A percentile compares a stretch with the other conserved stretches of the same genome.
Evolutionary conservation across 1,140 invertebrate species (phyloP).

Genomic region (Drosophila mauritiana): DNA sequence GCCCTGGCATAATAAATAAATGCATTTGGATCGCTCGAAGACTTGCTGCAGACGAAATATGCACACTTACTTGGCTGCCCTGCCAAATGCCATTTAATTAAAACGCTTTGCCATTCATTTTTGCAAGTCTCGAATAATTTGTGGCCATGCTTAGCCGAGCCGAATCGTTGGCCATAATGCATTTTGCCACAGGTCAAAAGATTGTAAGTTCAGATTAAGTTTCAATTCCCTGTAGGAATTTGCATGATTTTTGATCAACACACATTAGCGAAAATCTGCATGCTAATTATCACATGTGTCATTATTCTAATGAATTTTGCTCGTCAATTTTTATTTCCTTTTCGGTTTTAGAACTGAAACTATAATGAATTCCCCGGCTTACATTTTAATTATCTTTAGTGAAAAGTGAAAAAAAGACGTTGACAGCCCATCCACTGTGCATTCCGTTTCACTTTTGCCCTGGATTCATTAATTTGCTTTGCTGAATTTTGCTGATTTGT

Average conservation of each 20-base stretch:
- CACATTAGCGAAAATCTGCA: no score
- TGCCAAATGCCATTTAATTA: constrained; percentile 42
- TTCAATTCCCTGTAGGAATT: not conserved
- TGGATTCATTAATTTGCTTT: constrained; percentile 11
- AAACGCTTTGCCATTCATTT: constrained; percentile 38
- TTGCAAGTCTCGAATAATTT: constrained; percentile 26
- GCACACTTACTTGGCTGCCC: constrained; percentile 2
- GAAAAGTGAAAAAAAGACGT: not conserved
- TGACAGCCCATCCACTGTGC: not conserved
- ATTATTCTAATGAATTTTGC: not conserved
- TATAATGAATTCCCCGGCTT: not conserved
- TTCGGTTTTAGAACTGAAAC: no score
- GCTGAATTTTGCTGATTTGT: constrained; percentile 25
- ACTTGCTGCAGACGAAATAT: constrained; percentile 7
- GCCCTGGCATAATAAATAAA: constrained; percentile 61
- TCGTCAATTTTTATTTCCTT: no score
- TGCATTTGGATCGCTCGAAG: constrained; percentile 32
- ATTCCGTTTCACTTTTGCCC: not conserved
- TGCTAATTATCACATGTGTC: no score
- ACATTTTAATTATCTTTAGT: constrained; percentile 4
- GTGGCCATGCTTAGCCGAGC: constrained; percentile 38
- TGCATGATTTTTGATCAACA: not conserved
- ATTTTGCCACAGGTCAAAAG: constrained; percentile 11
- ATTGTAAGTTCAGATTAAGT: constrained; percentile 15
- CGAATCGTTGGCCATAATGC: constrained; percentile 28